Conservation (phyloP, 2,113 vertebrate species). For the Pluvianellus socialis region DNA sequence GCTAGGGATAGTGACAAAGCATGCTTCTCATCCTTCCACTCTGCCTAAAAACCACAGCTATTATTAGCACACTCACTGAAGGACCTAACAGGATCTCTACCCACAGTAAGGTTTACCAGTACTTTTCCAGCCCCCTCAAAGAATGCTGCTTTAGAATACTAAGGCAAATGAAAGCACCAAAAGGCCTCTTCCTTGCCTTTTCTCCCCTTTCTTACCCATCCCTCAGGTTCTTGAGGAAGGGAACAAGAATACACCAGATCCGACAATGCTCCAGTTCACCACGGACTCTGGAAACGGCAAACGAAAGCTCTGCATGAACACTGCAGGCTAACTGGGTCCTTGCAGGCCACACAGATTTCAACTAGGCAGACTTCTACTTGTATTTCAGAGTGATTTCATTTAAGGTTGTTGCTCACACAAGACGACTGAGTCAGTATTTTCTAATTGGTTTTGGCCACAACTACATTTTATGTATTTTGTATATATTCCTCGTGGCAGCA, state of each 20-base stretch:
- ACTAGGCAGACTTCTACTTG: neutral
- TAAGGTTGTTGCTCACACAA: neutral
- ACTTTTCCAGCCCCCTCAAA: neutral
- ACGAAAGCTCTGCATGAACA: neutral
- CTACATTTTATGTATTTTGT: neutral
- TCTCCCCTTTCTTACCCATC: neutral
- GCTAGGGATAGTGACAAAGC: neutral
- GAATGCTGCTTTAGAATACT: neutral
- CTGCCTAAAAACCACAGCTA: constrained; percentile 11
- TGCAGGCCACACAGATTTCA: neutral
- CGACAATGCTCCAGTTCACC: neutral
- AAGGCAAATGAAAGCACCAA: neutral
- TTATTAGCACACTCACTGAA: constrained; percentile 12
- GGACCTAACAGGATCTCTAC: constrained; percentile 11
- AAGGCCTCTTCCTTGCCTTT: neutral
- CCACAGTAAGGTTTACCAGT: constrained; percentile 11
- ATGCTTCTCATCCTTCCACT: neutral
- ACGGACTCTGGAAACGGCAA: neutral
- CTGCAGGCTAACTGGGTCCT: neutral
- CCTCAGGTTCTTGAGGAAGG: neutral
- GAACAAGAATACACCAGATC: neutral
- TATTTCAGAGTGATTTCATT: neutral
- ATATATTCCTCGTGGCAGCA: neutral
- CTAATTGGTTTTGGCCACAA: neutral
- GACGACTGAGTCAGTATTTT: neutral